Base-by-base conservation (phyloP, 1,140 invertebrate species). In the Atta texana region DNA sequence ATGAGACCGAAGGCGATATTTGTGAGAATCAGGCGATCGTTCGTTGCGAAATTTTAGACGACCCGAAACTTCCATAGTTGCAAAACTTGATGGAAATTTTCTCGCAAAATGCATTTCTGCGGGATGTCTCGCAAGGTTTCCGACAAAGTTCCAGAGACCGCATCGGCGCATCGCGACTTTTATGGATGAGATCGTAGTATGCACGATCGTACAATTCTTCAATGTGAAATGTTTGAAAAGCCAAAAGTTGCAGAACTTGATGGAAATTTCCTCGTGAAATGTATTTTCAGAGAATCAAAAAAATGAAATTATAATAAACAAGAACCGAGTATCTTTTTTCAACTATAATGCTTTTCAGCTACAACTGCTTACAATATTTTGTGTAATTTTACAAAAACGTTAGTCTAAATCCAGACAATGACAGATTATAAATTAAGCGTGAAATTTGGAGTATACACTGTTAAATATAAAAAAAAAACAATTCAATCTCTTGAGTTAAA, bases 171-270 rank as follows among this genome's bases (percentile, higher is more conserved):
- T 51, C 55, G 80, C 80, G 69, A 84, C 80, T 84, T 84, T 84
- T 84, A 84, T 75, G 69, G 55, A 84, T 75, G 80, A 75, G 69
- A 34, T 75, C 68, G 80, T 44, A 44, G 53, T 44, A 57, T 72
- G 31, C 80, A 24, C 57, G 69, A 84, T 84, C 69, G 69, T 61
- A 7, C 80, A 14, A 74, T 49, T 61, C 80, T 49, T 61, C 68
- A 53, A 18, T 53, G 68, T 61, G 55, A 82, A 61, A 72, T 34
- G 66, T 74, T 18, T 16, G 68, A 72, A 49, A 61, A 49, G 28
- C 44, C 14, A 31, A 0, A 74, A 74, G 34, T 61, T 61, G 16
- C 21, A 21, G 21, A 18, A n/a, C 34, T n/a, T 12, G 31, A 44
- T 34, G 31, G 31, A 59, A 61, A 59, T 74, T 82, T 44, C 69